Evolutionary conservation across 2,113 vertebrate genomes (phyloP).

Genomic region (Eulacestoma nigropectus): DNA sequence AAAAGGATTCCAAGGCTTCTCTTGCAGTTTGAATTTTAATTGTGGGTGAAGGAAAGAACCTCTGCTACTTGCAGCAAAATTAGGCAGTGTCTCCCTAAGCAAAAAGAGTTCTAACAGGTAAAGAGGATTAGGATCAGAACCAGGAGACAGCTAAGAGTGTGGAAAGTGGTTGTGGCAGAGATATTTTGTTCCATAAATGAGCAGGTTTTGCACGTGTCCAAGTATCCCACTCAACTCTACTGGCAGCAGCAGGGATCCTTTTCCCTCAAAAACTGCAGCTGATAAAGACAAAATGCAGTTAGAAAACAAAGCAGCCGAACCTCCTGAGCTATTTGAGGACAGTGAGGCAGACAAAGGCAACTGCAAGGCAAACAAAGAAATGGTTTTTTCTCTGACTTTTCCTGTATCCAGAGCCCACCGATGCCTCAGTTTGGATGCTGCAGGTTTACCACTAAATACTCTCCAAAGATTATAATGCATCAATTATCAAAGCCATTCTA

Average conservation of each 20-base stretch:
- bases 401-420: neutral
- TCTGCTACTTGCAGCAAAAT: neutral
- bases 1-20: neutral
- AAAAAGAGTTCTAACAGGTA: neutral
- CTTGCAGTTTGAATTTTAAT: neutral
- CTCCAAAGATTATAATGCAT: constrained; percentile 11
- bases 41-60: neutral
- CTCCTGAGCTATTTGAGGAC: neutral
- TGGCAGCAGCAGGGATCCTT: neutral
- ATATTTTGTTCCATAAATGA: neutral
- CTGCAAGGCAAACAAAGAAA: neutral
- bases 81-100: neutral
- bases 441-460: constrained; percentile 23
- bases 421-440: neutral
- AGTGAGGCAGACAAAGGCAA: neutral
- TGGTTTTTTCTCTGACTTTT: neutral
- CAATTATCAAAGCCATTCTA: constrained; percentile 1
- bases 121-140: neutral
- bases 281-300: neutral
- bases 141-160: neutral
- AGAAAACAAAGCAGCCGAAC: neutral
- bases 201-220: neutral
- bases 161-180: neutral
- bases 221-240: neutral
- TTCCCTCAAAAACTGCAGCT: neutral